Evolutionary conservation across 1,140 invertebrate species (phyloP).

Genomic region (Antheraea mylitta): DNA sequence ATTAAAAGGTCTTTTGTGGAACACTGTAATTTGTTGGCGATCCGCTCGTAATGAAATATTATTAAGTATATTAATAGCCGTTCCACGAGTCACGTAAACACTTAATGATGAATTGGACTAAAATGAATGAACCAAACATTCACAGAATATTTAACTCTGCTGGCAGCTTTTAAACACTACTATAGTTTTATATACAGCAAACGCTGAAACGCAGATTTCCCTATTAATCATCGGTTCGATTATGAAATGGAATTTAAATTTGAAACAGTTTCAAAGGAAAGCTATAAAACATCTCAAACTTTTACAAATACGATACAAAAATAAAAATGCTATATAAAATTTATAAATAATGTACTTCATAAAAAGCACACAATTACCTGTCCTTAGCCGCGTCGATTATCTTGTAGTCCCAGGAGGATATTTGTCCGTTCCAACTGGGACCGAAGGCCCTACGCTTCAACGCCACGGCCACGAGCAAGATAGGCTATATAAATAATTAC

Average conservation of each 20-base stretch:
- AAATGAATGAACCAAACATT: neutral
- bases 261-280: no score
- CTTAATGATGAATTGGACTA: constrained; percentile 8
- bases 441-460: no score
- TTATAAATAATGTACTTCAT: no score
- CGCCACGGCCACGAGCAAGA: no score
- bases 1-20: neutral
- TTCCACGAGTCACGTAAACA: constrained; percentile 11
- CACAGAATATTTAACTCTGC: constrained; percentile 4
- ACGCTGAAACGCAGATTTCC: neutral
- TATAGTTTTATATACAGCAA: neutral
- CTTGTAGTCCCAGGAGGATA: no score
- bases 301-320: no score
- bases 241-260: neutral
- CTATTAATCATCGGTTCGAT: neutral
- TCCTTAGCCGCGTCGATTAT: no score
- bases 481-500: no score
- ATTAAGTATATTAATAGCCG: constrained; percentile 9
- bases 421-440: no score
- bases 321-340: no score
- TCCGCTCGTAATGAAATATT: constrained; percentile 13
- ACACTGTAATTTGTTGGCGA: neutral
- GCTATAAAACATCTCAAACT: no score
- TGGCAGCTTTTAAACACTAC: neutral
- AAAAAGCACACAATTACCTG: no score